phyloP scores from a whole-genome alignment of 2,113 vertebrate species.

The Mirza zaza region DNA sequence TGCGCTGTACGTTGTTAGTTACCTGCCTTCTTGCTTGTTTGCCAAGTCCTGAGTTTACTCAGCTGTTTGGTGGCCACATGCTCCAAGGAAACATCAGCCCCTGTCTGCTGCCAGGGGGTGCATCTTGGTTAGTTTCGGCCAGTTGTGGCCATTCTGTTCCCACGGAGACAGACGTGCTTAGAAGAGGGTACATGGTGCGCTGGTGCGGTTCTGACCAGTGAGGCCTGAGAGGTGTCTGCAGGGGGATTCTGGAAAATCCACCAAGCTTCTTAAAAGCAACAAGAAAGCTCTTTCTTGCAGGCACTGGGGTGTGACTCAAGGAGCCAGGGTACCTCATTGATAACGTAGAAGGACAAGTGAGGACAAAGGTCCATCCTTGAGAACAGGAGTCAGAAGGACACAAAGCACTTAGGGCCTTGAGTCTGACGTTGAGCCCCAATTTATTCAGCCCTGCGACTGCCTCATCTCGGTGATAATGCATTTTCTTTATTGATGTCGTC shows the following conservation, averaged over 20 bases:
- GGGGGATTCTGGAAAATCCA: not conserved
- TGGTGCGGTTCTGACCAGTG: not conserved
- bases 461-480: not conserved
- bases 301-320: not conserved
- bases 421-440: not conserved
- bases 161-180: not conserved
- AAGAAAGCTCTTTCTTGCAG: not conserved
- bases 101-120: not conserved
- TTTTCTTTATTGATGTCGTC: not conserved
- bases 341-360: not conserved
- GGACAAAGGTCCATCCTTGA: not conserved
- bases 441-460: not conserved
- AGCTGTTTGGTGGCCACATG: not conserved
- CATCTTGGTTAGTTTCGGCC: not conserved
- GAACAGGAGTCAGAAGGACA: not conserved
- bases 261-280: not conserved
- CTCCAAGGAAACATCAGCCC: not conserved
- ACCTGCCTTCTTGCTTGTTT: not conserved
- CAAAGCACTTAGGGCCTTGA: not conserved
- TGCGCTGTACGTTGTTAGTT: rapidly evolving
- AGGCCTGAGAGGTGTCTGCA: not conserved
- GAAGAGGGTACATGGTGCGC: not conserved
- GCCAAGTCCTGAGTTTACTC: not conserved
- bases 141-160: not conserved
- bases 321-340: not conserved